Conservation (phyloP, 2,797 vertebrate genomes). For the Sparus aurata region DNA sequence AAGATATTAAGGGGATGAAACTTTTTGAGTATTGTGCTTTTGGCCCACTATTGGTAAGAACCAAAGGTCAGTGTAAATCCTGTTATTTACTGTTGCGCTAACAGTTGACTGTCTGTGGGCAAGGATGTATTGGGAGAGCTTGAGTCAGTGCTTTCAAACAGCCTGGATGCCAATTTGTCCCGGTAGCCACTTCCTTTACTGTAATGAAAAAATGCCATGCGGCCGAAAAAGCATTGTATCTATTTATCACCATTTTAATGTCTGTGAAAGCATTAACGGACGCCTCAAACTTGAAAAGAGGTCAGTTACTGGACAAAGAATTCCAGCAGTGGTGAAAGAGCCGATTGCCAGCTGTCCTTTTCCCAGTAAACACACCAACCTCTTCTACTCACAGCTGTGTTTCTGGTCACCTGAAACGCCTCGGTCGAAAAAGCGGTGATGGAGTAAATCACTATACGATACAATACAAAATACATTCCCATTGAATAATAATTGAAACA, state of each 20-base stretch:
- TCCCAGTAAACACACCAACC: too few relatives aligned
- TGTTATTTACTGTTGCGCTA: background rate
- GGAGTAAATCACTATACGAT: too few relatives aligned
- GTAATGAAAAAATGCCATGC: background rate
- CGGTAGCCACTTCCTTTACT: background rate
- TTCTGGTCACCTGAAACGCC: too few relatives aligned
- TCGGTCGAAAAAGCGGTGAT: too few relatives aligned
- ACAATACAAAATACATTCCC: too few relatives aligned
- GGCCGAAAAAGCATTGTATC: background rate
- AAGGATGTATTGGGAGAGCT: background rate
- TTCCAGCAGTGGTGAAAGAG: too few relatives aligned
- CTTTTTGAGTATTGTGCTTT: constrained; percentile 2
- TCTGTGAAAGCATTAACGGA: too few relatives aligned
- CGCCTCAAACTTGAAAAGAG: background rate
- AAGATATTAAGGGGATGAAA: background rate
- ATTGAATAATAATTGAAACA: too few relatives aligned
- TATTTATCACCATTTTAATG: too few relatives aligned
- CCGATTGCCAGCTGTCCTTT: too few relatives aligned
- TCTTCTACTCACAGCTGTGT: too few relatives aligned
- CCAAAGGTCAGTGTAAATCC: background rate
- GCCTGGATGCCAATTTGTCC: background rate
- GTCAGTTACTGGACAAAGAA: too few relatives aligned
- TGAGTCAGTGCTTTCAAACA: background rate
- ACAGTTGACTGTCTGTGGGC: background rate
- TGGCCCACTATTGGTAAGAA: background rate